Percentiles rank a stretch among this genome's conserved stretches.
Evolutionary conservation across 2,797 vertebrate genomes (phyloP).

Genomic region (Sebastes vulpes): DNA sequence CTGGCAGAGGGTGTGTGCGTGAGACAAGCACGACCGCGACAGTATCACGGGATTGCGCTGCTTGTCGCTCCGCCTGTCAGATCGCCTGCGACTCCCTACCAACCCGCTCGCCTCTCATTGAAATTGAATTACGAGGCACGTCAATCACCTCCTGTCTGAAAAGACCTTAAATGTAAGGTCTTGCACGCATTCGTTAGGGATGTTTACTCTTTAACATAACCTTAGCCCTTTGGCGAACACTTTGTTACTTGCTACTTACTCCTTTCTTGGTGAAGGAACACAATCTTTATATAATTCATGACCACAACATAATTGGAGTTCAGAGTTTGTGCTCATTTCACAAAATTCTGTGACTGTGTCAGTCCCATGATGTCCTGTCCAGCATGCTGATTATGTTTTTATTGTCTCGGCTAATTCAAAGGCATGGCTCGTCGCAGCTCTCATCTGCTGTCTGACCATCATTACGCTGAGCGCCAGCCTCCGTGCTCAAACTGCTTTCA

Average conservation of each 20-base stretch:
- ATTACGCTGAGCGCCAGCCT: constrained; percentile 3
- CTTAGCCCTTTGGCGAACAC: not conserved
- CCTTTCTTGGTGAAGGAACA: constrained; percentile 3
- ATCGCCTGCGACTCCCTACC: no score
- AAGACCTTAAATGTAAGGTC: no score
- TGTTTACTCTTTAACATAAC: not conserved
- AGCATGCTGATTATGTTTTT: constrained; percentile 54
- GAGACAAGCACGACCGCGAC: no score
- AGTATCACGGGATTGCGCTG: no score
- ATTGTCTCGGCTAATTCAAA: constrained; percentile 27
- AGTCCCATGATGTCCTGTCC: not conserved
- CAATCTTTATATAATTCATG: not conserved
- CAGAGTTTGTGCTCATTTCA: constrained; percentile 52
- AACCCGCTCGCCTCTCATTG: no score
- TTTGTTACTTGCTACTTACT: not conserved
- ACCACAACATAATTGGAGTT: not conserved
- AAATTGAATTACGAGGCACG: no score
- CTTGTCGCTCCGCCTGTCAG: no score
- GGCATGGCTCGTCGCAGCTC: constrained; percentile 33
- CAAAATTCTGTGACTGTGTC: constrained; percentile 33
- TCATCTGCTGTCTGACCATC: constrained; percentile 32
- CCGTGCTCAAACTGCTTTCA: constrained; percentile 17
- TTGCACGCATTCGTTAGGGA: not conserved
- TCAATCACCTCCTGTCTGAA: no score
- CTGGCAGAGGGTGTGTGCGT: no score